These are phyloP conservation scores for Pseudolaguvia tuberculata DNA, from an alignment of 2,113 vertebrate genomes.

Conservation along the genomic window DNA sequence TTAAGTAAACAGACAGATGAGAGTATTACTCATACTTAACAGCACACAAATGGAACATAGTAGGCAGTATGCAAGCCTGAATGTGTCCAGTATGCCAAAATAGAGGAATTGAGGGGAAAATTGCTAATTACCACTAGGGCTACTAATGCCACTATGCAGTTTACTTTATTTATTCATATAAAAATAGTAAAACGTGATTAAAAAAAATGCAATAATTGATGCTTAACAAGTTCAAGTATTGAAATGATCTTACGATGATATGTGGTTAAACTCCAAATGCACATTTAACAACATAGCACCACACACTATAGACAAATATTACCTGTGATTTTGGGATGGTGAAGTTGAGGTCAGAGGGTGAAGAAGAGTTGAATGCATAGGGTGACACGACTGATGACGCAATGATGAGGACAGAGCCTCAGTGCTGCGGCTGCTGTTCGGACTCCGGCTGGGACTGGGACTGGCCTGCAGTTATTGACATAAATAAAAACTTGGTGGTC, in stretches of 20 bases:
- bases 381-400: conserved; percentile 65
- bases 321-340: conserved; percentile 65
- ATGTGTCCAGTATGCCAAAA: neutral
- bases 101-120: neutral
- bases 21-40: neutral
- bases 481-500: conserved; percentile 98
- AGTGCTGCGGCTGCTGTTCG: conserved; percentile 60
- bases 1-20: neutral
- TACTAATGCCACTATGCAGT: neutral
- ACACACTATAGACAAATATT: conserved; percentile 1
- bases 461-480: conserved; percentile 96
- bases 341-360: conserved; percentile 58
- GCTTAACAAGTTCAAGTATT: neutral
- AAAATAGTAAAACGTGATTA: neutral
- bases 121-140: neutral
- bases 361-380: conserved; percentile 66
- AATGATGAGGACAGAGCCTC: conserved; percentile 68
- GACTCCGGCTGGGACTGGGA: conserved; percentile 68
- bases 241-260: neutral
- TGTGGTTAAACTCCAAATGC: too few relatives aligned
- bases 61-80: neutral
- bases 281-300: neutral
- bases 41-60: neutral
- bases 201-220: neutral
- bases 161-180: neutral